Percentiles rank a stretch among this genome's conserved stretches.
These are phyloP conservation scores for Pseudoips prasinana DNA, from an alignment of 2,888 invertebrate species.

Conservation along the genomic window DNA sequence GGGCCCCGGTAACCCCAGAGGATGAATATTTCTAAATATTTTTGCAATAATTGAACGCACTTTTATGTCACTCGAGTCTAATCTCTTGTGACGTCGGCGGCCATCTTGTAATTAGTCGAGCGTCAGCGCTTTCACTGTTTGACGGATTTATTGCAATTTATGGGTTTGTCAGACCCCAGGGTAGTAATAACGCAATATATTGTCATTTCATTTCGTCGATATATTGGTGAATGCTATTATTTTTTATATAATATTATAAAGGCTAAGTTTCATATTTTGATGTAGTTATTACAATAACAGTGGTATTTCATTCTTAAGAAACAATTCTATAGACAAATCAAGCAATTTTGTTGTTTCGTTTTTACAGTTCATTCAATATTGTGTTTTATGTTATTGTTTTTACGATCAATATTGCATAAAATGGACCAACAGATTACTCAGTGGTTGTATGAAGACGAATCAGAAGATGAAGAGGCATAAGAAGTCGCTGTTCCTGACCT, in stretches of 20 bases:
- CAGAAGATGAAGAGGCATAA: constrained; percentile 9
- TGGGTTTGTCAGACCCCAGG: constrained; percentile 6
- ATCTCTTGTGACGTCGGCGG: constrained; percentile 2
- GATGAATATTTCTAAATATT: constrained; percentile 6
- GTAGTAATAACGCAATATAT: constrained; percentile 7
- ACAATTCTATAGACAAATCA: constrained; percentile 1
- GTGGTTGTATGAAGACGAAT: constrained; percentile 7
- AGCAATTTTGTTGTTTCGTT: constrained; percentile 2
- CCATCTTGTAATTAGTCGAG: constrained; percentile 1
- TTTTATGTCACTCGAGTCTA: constrained; percentile 1
- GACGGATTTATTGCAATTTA: constrained; percentile 2
- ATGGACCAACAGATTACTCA: constrained; percentile 3
- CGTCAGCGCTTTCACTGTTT: not conserved
- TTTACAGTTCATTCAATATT: constrained; percentile 4
- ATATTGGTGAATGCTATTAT: constrained; percentile 4
- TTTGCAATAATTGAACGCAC: constrained; percentile 1
- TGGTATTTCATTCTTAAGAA: not conserved
- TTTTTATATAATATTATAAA: constrained; percentile 4
- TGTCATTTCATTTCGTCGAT: not conserved
- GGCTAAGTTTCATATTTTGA: constrained; percentile 5
- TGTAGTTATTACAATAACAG: constrained; percentile 2
- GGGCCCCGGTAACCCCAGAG: constrained; percentile 6
- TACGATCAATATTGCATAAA: constrained; percentile 3
- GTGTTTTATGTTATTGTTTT: constrained; percentile 11
- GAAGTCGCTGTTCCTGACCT: constrained; percentile 8